phyloP scores from a whole-genome alignment of 1,140 invertebrate genomes.

The Bradynema listronoti region DNA sequence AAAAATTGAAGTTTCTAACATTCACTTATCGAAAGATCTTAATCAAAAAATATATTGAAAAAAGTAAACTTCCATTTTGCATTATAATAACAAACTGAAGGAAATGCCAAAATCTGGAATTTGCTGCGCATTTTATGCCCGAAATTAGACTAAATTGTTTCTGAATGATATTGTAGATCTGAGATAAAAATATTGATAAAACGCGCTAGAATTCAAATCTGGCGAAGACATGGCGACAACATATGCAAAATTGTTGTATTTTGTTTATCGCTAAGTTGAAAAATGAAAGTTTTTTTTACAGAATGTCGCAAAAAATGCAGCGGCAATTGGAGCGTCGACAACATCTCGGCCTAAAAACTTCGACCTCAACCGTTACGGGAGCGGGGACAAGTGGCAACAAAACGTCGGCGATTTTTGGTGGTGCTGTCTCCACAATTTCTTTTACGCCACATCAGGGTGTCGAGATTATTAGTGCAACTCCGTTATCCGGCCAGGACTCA shows the following conservation, averaged over 20 bases:
- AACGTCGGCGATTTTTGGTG: constrained; percentile 17
- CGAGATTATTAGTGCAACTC: constrained; percentile 42
- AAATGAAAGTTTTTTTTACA: constrained; percentile 24
- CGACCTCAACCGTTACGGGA: constrained; percentile 25
- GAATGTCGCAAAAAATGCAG: constrained; percentile 58
- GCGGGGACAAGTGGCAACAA: constrained; percentile 7
- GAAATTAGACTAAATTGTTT: not conserved
- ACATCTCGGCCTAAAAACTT: constrained; percentile 40
- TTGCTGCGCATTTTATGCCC: too few species aligned
- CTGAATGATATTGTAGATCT: not conserved
- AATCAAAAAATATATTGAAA: too few species aligned
- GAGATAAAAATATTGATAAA: too few species aligned
- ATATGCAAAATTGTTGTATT: too few species aligned
- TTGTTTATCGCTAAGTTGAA: too few species aligned
- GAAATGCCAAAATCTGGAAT: too few species aligned
- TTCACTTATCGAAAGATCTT: too few species aligned
- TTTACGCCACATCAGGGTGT: constrained; percentile 56
- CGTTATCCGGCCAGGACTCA: constrained; percentile 19
- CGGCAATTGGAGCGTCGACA: constrained; percentile 43
- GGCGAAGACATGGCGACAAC: too few species aligned
- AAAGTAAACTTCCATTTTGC: too few species aligned
- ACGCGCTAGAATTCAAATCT: too few species aligned
- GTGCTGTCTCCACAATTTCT: constrained; percentile 48
- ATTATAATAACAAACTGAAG: too few species aligned
- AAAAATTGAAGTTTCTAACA: too few species aligned